Percentiles rank a stretch among this genome's conserved stretches.
These are phyloP conservation scores for Galeopsomyia nigrocyanea DNA, from an alignment of 2,888 invertebrate species.

Conservation along the genomic window DNA sequence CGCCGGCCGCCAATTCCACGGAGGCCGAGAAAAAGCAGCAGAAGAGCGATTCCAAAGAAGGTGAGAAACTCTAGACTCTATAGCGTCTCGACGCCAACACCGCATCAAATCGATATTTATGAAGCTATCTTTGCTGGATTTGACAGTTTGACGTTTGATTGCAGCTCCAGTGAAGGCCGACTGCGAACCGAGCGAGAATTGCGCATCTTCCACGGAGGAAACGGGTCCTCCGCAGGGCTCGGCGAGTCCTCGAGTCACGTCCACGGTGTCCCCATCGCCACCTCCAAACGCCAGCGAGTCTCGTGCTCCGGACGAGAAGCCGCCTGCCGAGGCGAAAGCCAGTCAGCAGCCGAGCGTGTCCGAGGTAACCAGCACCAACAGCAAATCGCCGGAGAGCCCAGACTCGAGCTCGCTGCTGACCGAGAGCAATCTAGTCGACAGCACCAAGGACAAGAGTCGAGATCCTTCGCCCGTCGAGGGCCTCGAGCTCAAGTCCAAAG, in stretches of 20 bases:
- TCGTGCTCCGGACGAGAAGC: slow-evolving; percentile 24
- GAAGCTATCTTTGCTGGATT: neutral
- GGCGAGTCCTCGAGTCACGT: slow-evolving; percentile 60
- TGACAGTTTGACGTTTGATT: neutral
- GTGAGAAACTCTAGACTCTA: too few species aligned
- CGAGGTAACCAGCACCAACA: slow-evolving; percentile 54
- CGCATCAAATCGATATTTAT: slow-evolving; percentile 1
- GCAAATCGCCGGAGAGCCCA: slow-evolving; percentile 59
- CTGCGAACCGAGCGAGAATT: slow-evolving; percentile 35
- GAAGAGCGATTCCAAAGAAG: slow-evolving; percentile 39
- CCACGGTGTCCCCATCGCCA: slow-evolving; percentile 61
- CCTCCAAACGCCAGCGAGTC: slow-evolving; percentile 51
- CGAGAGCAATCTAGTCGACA: slow-evolving; percentile 48
- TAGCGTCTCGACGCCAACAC: too few species aligned
- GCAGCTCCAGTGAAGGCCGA: slow-evolving; percentile 27
- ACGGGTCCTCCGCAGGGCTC: slow-evolving; percentile 50
- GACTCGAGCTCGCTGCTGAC: slow-evolving; percentile 60
- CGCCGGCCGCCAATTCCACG: neutral
- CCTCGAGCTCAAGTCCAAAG: slow-evolving; percentile 5
- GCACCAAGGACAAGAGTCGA: slow-evolving; percentile 38
- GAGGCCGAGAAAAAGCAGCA: neutral
- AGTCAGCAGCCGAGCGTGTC: slow-evolving; percentile 12
- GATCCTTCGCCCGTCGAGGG: slow-evolving; percentile 2
- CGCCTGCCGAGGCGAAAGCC: neutral
- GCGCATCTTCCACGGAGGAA: slow-evolving; percentile 37